Conservation (phyloP, 1,140 invertebrate species). For the Aethina tumida region DNA sequence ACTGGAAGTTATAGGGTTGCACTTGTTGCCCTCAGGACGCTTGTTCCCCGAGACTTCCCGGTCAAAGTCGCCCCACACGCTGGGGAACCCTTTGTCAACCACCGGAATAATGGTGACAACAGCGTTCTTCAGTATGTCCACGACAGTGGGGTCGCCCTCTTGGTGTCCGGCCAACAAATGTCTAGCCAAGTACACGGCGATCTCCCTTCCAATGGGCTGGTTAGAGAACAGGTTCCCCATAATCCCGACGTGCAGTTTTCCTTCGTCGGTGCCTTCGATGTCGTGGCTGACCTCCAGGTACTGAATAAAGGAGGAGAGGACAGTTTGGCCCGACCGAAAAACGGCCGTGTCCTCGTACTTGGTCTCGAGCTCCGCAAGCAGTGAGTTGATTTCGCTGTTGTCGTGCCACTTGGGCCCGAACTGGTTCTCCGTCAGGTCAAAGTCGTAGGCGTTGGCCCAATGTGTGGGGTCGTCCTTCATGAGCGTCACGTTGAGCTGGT, state of each 20-base stretch:
- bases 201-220: conserved; percentile 74
- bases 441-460: conserved; percentile 74
- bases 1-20: conserved; percentile 43
- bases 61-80: conserved; percentile 30
- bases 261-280: conserved; percentile 51
- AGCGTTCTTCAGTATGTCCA: conserved; percentile 53
- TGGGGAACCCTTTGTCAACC: conserved; percentile 45
- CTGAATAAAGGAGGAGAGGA: conserved; percentile 48
- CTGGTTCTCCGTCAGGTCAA: conserved; percentile 45
- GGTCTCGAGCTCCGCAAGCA: conserved; percentile 55
- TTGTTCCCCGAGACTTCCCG: conserved; percentile 18
- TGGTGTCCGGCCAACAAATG: conserved; percentile 66
- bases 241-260: conserved; percentile 70
- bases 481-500: conserved; percentile 68
- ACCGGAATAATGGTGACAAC: conserved; percentile 75
- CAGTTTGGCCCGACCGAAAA: conserved; percentile 50
- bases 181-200: conserved; percentile 68
- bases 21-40: conserved; percentile 42
- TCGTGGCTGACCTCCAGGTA: conserved; percentile 53
- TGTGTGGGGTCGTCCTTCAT: conserved; percentile 61
- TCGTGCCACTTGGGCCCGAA: conserved; percentile 47
- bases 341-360: conserved; percentile 49
- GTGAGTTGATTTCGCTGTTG: conserved; percentile 50
- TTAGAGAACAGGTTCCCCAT: conserved; percentile 76
- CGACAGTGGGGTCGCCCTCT: conserved; percentile 47